These are phyloP conservation scores for Prunella himalayana DNA, from an alignment of 2,113 vertebrate genomes.

Conservation along the genomic window DNA sequence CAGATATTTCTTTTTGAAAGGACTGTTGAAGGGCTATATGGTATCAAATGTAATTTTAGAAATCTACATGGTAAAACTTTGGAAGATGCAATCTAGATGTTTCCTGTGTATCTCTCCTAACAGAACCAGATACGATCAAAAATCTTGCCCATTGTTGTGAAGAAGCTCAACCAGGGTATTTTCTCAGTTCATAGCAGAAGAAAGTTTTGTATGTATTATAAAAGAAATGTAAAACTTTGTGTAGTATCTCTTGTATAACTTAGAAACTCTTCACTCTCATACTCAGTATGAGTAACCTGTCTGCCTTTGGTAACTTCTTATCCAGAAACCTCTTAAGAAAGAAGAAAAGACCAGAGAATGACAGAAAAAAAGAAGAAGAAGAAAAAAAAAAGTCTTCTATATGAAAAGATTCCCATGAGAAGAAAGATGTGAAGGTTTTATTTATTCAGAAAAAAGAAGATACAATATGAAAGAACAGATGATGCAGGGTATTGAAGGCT, in stretches of 20 bases:
- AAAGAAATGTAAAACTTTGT: not conserved
- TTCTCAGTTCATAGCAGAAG: not conserved
- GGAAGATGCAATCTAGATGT: not conserved
- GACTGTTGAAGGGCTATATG: not conserved
- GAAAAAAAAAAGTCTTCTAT: not conserved
- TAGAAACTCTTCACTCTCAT: not conserved
- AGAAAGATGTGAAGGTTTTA: not conserved
- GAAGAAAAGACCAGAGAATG: not conserved
- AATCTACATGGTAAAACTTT: not conserved
- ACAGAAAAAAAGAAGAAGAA: not conserved
- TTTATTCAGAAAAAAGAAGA: not conserved
- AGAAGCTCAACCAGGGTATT: not conserved
- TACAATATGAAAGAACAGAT: not conserved
- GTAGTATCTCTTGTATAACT: not conserved
- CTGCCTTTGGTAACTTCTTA: not conserved
- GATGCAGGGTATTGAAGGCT: not conserved
- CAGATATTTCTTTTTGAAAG: not conserved
- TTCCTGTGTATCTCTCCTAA: not conserved
- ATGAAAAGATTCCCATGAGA: not conserved
- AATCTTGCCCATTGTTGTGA: not conserved
- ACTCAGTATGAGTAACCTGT: not conserved
- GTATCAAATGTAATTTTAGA: not conserved
- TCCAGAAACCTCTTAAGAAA: not conserved
- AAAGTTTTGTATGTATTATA: not conserved
- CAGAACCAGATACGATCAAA: not conserved